A percentile compares a stretch with the other conserved stretches of the same genome.
These are phyloP conservation scores for Ectemnius cavifrons DNA, from an alignment of 2,888 invertebrate species.

Conservation along the genomic window DNA sequence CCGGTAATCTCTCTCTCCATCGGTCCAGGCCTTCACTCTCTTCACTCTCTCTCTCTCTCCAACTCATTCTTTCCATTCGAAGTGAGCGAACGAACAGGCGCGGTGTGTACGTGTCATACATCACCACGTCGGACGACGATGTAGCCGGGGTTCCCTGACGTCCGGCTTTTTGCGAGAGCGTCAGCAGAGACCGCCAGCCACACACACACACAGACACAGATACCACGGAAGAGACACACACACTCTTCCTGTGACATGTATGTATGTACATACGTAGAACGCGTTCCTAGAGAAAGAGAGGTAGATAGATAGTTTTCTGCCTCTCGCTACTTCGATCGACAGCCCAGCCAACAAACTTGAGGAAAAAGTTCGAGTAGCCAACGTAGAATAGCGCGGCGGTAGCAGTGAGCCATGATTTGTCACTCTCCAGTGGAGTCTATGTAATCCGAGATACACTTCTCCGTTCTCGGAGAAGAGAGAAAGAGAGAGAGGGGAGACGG, in stretches of 20 bases:
- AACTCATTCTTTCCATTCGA: conserved; percentile 2
- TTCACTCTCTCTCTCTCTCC: conserved; percentile 20
- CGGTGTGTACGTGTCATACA: conserved; percentile 43
- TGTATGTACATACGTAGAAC: background rate
- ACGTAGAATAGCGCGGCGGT: too few species aligned
- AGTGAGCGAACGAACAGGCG: background rate
- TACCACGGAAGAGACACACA: too few species aligned
- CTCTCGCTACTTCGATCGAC: too few species aligned
- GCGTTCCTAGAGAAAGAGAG: too few species aligned
- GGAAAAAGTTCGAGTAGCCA: too few species aligned
- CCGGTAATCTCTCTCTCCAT: conserved; percentile 50
- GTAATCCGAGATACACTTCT: too few species aligned
- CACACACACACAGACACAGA: background rate
- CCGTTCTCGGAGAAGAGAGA: background rate
- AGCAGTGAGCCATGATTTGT: too few species aligned
- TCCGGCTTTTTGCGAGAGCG: conserved; percentile 44
- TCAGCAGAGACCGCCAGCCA: conserved; percentile 32
- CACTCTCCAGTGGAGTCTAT: too few species aligned
- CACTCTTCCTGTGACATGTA: too few species aligned
- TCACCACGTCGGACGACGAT: conserved; percentile 33
- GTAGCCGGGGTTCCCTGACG: conserved; percentile 29
- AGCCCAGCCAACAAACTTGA: too few species aligned
- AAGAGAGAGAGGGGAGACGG: too few species aligned
- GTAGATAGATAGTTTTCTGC: too few species aligned
- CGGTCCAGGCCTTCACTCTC: background rate